These are phyloP conservation scores for Rhizomys pruinosus DNA, from an alignment of 2,113 vertebrate genomes.

Conservation along the genomic window DNA sequence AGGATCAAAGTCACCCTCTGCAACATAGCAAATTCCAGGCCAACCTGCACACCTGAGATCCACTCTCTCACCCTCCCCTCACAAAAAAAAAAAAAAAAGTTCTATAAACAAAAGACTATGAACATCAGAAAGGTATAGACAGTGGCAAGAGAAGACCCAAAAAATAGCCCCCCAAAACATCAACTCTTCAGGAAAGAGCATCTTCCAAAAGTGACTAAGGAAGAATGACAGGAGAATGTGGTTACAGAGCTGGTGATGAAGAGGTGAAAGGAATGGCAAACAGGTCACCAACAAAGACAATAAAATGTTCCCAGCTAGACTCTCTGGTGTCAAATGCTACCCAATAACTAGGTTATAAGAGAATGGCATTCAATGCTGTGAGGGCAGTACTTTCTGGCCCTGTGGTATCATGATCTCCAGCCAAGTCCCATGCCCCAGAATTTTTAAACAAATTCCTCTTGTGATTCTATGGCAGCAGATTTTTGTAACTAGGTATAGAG, in stretches of 20 bases:
- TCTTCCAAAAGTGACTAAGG: neutral
- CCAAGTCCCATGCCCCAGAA: neutral
- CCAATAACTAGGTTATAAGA: neutral
- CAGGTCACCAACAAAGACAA: neutral
- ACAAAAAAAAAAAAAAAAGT: no score
- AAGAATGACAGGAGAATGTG: neutral
- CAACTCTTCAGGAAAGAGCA: neutral
- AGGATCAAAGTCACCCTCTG: neutral
- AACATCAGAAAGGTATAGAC: neutral
- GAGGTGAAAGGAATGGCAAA: neutral
- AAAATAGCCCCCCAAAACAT: neutral
- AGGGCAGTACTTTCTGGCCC: neutral
- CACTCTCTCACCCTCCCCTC: neutral
- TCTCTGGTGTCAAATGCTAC: neutral
- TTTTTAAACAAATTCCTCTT: conserved; percentile 9
- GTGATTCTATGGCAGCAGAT: neutral
- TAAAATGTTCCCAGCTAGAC: neutral
- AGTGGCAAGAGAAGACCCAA: neutral
- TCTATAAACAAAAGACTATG: no score
- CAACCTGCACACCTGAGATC: neutral
- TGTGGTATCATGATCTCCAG: neutral
- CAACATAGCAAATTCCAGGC: neutral
- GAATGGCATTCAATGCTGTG: neutral
- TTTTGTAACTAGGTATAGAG: neutral
- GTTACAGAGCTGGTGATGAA: neutral